Evolutionary conservation across 2,797 vertebrate species (phyloP).

Genomic region (Arrhamphus sclerolepis): DNA sequence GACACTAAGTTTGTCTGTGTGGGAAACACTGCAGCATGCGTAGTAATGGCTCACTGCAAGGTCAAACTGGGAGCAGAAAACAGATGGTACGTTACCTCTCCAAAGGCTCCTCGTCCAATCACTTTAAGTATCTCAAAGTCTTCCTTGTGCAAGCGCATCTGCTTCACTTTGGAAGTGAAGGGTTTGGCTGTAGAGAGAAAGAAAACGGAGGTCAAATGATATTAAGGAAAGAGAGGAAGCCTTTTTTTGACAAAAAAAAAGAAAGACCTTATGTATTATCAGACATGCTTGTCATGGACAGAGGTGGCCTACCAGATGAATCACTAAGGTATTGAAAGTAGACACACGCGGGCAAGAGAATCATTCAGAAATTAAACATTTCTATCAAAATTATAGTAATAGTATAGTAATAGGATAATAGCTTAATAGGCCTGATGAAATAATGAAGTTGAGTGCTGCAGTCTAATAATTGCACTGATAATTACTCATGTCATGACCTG

Average conservation of each 20-base stretch:
- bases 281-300: too few species aligned
- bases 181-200: constrained; percentile 88
- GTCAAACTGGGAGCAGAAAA: constrained; percentile 3
- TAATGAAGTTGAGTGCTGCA: too few species aligned
- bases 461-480: too few species aligned
- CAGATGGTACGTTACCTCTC: constrained; percentile 85
- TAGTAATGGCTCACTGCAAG: neutral
- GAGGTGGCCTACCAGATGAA: too few species aligned
- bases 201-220: constrained; percentile 1
- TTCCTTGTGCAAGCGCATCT: constrained; percentile 96
- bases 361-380: too few species aligned
- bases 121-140: constrained; percentile 99
- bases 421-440: too few species aligned
- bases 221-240: neutral
- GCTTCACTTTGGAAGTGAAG: constrained; percentile 96
- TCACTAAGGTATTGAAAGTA: too few species aligned
- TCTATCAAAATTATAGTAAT: too few species aligned
- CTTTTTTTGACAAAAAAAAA: neutral
- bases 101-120: constrained; percentile 97
- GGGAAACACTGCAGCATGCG: neutral
- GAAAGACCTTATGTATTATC: neutral
- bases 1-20: too few species aligned
- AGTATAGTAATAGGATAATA: too few species aligned
- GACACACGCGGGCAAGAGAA: too few species aligned
- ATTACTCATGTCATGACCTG: too few species aligned